Evolutionary conservation across 2,797 vertebrate species (phyloP).

Genomic region (Eospalax fontanierii): DNA sequence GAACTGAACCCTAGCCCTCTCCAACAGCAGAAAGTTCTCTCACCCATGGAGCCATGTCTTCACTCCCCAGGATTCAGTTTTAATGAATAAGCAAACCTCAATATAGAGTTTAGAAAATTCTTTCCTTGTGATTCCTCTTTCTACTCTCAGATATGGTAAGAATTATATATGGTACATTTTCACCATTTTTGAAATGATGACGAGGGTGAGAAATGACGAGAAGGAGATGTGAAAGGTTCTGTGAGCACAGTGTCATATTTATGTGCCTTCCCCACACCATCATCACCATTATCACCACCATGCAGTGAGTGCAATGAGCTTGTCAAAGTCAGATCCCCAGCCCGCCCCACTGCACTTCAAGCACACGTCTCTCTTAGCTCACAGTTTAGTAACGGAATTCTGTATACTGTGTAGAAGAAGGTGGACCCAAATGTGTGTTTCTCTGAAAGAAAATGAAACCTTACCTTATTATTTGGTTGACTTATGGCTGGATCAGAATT

Average conservation of each 20-base stretch:
- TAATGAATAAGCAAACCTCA: not conserved
- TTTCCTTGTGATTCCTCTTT: not conserved
- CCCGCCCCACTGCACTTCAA: not conserved
- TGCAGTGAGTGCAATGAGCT: not conserved
- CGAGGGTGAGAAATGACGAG: not conserved
- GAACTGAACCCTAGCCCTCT: too few relatives aligned
- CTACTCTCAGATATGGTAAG: not conserved
- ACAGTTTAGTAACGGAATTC: not conserved
- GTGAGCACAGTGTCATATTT: not conserved
- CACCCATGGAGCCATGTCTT: too few relatives aligned
- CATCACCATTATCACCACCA: not conserved
- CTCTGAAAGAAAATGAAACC: not conserved
- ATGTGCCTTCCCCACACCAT: not conserved
- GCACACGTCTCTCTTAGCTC: not conserved
- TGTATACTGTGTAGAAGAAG: not conserved
- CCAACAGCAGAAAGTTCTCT: too few relatives aligned
- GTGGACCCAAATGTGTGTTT: not conserved
- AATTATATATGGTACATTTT: not conserved
- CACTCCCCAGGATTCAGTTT: not conserved
- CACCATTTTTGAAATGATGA: too few relatives aligned
- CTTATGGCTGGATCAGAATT: not conserved
- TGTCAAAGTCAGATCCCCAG: not conserved
- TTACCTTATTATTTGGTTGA: not conserved
- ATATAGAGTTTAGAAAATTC: not conserved
- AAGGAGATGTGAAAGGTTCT: not conserved